These are phyloP conservation scores for Kuschelorhynchus macadamiae DNA, from an alignment of 2,888 invertebrate species.

Conservation along the genomic window DNA sequence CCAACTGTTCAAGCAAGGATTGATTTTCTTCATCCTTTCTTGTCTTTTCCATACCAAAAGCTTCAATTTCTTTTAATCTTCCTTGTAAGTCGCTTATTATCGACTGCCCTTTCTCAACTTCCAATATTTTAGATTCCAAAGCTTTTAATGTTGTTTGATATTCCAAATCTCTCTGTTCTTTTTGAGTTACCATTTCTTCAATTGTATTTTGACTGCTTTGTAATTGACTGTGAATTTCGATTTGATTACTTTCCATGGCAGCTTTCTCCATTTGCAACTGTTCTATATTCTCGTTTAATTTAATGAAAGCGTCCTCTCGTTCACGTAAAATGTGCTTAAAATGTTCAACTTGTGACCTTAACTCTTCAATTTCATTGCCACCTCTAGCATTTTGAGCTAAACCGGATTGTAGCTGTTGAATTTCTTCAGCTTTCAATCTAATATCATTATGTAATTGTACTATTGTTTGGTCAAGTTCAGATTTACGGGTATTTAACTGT, in stretches of 20 bases:
- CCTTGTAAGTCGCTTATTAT: conserved; percentile 27
- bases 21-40: conserved; percentile 15
- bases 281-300: conserved; percentile 46
- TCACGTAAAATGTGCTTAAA: conserved; percentile 25
- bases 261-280: conserved; percentile 31
- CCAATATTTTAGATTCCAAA: conserved; percentile 14
- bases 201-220: conserved; percentile 46
- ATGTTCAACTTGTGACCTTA: no score
- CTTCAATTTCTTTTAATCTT: conserved; percentile 61
- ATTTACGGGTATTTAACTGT: conserved; percentile 57
- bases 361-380: conserved; percentile 34
- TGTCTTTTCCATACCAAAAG: background rate
- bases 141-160: conserved; percentile 19
- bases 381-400: background rate
- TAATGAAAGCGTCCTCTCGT: conserved; percentile 46
- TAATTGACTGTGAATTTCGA: conserved; percentile 40
- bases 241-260: conserved; percentile 48
- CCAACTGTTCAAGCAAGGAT: conserved; percentile 56
- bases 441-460: conserved; percentile 22
- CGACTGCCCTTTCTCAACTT: conserved; percentile 24
- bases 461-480: conserved; percentile 34
- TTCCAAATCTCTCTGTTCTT: conserved; percentile 54
- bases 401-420: conserved; percentile 7
- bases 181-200: conserved; percentile 57
- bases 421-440: conserved; percentile 5